Evolutionary conservation across 2,113 vertebrate species (phyloP).

Genomic region (Scolopax mira): DNA sequence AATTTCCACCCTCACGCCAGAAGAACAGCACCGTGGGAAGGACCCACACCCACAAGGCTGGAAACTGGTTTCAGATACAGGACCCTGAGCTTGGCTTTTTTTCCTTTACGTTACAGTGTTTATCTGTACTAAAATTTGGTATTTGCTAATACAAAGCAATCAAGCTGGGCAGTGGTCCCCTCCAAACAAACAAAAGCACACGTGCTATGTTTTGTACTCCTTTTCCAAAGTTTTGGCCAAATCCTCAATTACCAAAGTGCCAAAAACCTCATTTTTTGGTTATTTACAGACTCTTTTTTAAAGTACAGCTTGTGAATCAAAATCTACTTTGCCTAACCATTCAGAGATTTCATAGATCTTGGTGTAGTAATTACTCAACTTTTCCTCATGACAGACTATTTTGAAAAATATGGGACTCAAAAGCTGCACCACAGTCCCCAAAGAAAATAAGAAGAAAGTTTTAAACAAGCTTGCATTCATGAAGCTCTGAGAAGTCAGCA

Average conservation of each 20-base stretch:
- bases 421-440: not conserved
- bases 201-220: rapidly evolving
- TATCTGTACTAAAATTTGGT: not conserved
- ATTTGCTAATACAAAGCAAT: not conserved
- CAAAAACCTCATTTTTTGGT: not conserved
- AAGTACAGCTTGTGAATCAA: not conserved
- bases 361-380: not conserved
- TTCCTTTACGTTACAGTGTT: not conserved
- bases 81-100: not conserved
- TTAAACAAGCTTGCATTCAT: not conserved
- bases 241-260: not conserved
- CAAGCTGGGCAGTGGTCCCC: not conserved
- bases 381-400: not conserved
- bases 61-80: not conserved
- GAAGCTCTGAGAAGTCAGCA: not conserved
- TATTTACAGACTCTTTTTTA: not conserved
- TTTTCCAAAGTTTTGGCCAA: not conserved
- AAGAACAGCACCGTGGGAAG: not conserved
- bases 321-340: not conserved
- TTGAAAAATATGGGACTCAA: not conserved
- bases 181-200: not conserved
- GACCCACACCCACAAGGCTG: rapidly evolving
- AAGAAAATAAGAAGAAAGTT: not conserved
- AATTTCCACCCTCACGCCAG: not conserved
- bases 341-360: not conserved